Base-by-base conservation (phyloP, 2,888 invertebrate species). In the Labia minor region DNA sequence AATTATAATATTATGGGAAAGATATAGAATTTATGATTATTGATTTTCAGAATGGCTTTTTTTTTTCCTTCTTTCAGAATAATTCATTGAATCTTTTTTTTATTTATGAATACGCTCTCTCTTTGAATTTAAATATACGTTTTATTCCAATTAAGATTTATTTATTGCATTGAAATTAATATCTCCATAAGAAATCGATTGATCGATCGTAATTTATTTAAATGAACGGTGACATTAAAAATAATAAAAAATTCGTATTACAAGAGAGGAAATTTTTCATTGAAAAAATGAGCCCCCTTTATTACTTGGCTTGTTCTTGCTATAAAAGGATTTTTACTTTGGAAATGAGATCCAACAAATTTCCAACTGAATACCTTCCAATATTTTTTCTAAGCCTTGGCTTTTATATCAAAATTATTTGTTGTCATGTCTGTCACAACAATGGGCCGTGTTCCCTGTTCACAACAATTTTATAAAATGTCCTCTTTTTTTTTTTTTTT, bases 351-450 rank as follows among this genome's bases (percentile, higher is more conserved):
- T 49, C 49, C 49, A 49, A 49, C 49, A 49, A 49, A 49, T 49
- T 49, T 49, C 49, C 49, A 49, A 49, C n/a, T 49, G 49, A 49
- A 49, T 49, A 49, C 49, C 49, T 49, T 49, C 49, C 49, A 49
- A 49, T 49, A 49, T 49, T 49, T 49, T 49, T 49, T 49, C 14
- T 49, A 49, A 49, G 49, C 49, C n/a, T 49, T 49, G 49, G 16
- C 49, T 49, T 49, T 49, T 49, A 49, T 49, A 49, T 49, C 49
- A 49, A 49, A 49, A 49, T 49, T 49, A 49, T 49, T 49, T 49
- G 49, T 49, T 49, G 49, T 49, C 49, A 49, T 49, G 49, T 49
- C 49, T 49, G 49, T 49, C 49, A 49, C 49, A 49, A 49, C 49
- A 49, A 49, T 49, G 49, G 49, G 49, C 16, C n/a, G 49, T 49